Evolutionary conservation across 2,113 vertebrate genomes (phyloP).

Genomic region (Ailurus styani): DNA sequence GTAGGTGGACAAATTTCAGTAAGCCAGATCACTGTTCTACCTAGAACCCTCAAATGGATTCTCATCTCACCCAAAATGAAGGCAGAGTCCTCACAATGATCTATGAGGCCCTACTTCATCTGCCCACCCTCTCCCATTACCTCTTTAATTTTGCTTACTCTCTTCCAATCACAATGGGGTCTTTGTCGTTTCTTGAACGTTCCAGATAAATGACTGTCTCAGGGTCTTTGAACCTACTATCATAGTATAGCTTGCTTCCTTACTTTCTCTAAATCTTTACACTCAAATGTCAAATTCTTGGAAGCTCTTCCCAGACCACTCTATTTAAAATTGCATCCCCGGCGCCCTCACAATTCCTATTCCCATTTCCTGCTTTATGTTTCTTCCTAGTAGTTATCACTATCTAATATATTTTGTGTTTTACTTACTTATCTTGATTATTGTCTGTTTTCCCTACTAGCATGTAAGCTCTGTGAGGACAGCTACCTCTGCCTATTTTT

Average conservation of each 20-base stretch:
- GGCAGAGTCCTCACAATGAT: background rate
- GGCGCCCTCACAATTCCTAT: background rate
- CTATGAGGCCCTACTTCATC: background rate
- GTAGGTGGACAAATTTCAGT: background rate
- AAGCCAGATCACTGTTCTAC: background rate
- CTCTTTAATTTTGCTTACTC: background rate
- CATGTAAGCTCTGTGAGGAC: background rate
- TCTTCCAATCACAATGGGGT: background rate
- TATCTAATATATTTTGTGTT: background rate
- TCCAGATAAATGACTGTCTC: background rate
- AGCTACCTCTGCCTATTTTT: background rate
- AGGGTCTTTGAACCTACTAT: background rate
- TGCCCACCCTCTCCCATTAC: too few relatives aligned
- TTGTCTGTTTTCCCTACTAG: background rate
- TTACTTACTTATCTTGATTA: background rate
- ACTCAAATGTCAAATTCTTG: background rate
- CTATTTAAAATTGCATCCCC: background rate
- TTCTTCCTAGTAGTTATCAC: background rate
- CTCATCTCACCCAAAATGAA: background rate
- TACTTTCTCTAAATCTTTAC: background rate
- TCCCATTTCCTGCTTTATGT: background rate
- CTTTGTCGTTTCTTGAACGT: background rate
- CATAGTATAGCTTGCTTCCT: background rate
- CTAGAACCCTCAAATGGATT: background rate
- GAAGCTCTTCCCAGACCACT: background rate